Conservation (phyloP, 2,113 vertebrate genomes). For the Plotosus lineatus region DNA sequence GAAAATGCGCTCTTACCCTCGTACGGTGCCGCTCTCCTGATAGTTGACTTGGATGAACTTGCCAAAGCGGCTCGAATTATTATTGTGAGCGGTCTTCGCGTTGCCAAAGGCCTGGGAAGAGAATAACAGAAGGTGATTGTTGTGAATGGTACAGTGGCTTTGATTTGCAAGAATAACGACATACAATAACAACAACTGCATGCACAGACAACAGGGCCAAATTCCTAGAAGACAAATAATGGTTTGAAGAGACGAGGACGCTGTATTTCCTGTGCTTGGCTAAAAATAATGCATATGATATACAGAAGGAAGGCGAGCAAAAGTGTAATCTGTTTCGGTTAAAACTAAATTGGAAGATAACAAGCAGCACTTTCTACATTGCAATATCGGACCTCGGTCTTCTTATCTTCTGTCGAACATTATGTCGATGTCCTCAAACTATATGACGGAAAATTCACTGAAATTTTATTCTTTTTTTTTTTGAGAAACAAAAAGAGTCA, state of each 20-base stretch:
- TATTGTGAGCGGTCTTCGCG: slow-evolving; percentile 97
- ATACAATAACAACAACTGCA: slow-evolving; percentile 21
- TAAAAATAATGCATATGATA: slow-evolving; percentile 3
- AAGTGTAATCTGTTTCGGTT: not conserved
- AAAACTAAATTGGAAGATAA: not conserved
- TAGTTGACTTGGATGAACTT: slow-evolving; percentile 99
- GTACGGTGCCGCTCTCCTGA: slow-evolving; percentile 95
- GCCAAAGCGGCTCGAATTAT: slow-evolving; percentile 98
- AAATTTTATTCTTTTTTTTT: no score
- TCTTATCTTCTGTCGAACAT: not conserved
- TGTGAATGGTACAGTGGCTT: not conserved
- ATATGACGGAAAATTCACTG: no score
- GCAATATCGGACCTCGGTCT: not conserved
- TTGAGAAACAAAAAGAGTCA: no score
- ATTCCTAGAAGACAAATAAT: not conserved
- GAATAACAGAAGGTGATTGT: slow-evolving; percentile 43
- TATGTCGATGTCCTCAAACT: no score
- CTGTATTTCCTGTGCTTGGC: not conserved
- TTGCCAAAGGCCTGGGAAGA: slow-evolving; percentile 93
- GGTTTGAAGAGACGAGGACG: not conserved
- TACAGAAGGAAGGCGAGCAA: not conserved
- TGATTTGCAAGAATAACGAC: slow-evolving; percentile 4
- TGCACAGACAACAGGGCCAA: slow-evolving; percentile 5
- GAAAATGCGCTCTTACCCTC: slow-evolving; percentile 80
- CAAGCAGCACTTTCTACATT: not conserved